Percentiles rank a stretch among this genome's conserved stretches.
Evolutionary conservation across 2,797 vertebrate species (phyloP).

Genomic region (Muscicapa striata): DNA sequence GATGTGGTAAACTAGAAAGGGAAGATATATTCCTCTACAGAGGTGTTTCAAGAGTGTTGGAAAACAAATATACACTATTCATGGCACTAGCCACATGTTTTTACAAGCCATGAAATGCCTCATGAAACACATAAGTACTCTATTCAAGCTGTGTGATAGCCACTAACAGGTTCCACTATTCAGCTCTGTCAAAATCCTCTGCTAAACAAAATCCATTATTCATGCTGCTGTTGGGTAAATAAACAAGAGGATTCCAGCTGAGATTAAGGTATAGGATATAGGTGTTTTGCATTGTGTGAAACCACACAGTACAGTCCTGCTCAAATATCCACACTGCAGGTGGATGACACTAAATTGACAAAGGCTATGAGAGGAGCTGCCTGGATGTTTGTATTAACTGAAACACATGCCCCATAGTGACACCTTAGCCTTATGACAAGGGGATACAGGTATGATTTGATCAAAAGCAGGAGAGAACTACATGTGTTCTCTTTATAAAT

Average conservation of each 20-base stretch:
- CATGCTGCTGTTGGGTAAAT: not conserved
- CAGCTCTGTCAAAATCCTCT: not conserved
- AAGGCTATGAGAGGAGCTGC: not conserved
- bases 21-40: not conserved
- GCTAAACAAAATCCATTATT: not conserved
- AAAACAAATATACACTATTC: not conserved
- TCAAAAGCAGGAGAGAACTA: not conserved
- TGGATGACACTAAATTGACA: not conserved
- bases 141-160: not conserved
- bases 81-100: not conserved
- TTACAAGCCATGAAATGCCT: not conserved
- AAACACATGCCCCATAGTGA: not conserved
- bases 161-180: not conserved
- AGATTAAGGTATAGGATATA: not conserved
- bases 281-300: not conserved
- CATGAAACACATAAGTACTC: not conserved
- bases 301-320: not conserved
- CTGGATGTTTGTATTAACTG: not conserved
- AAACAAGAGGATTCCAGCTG: not conserved
- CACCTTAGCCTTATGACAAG: not conserved
- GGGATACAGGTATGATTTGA: not conserved
- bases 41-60: not conserved
- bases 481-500: not conserved
- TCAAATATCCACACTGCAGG: not conserved
- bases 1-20: not conserved